phyloP scores from a whole-genome alignment of 2,888 invertebrate genomes.

The Tineola bisselliella region DNA sequence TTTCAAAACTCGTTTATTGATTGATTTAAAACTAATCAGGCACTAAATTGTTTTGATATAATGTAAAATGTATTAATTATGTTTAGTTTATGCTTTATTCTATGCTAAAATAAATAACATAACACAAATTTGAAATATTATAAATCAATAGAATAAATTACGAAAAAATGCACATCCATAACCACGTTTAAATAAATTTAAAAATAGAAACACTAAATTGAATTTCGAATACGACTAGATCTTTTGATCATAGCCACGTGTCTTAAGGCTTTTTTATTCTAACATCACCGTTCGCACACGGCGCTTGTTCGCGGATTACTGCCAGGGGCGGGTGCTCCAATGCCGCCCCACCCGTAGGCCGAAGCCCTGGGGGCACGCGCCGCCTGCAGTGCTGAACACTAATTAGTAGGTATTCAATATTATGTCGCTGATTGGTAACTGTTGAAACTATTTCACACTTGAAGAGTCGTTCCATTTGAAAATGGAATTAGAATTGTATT shows the following conservation, averaged over 20 bases:
- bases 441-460: slow-evolving; percentile 23
- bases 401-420: slow-evolving; percentile 41
- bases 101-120: no score
- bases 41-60: neutral
- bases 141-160: no score
- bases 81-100: no score
- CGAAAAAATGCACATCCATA: no score
- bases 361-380: slow-evolving; percentile 24
- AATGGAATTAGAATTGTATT: no score
- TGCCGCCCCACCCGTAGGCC: slow-evolving; percentile 7
- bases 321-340: slow-evolving; percentile 13
- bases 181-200: neutral
- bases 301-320: slow-evolving; percentile 5
- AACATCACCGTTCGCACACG: slow-evolving; percentile 8
- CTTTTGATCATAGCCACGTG: neutral
- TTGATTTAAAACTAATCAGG: neutral
- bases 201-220: neutral
- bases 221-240: neutral
- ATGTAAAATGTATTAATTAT: no score
- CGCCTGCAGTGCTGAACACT: slow-evolving; percentile 35
- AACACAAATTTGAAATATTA: no score
- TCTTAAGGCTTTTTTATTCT: neutral
- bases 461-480: neutral
- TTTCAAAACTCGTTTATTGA: neutral
- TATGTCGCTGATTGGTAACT: slow-evolving; percentile 49